Evolutionary conservation across 2,888 invertebrate species (phyloP).

Genomic region (Agriopis aurantiaria): DNA sequence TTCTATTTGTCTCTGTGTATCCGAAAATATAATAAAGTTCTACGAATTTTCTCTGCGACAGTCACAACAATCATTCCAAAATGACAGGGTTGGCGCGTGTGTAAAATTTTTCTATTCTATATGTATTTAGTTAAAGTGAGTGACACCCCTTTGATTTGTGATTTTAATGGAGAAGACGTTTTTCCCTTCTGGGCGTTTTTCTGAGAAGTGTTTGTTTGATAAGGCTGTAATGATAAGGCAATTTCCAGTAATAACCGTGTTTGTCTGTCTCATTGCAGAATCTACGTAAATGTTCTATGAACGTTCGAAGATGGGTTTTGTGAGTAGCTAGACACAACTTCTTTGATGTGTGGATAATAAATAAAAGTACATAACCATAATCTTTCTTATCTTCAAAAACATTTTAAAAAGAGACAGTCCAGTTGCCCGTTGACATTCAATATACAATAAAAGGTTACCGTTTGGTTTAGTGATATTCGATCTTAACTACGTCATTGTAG

Average conservation of each 20-base stretch:
- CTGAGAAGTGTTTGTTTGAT: slow-evolving; percentile 29
- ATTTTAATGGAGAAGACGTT: slow-evolving; percentile 48
- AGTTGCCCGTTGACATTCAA: no score
- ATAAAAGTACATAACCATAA: no score
- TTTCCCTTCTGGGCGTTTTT: slow-evolving; percentile 51
- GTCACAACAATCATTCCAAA: slow-evolving; percentile 59
- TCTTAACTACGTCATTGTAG: no score
- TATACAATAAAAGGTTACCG: no score
- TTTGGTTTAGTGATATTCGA: no score
- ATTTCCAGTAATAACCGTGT: slow-evolving; percentile 8
- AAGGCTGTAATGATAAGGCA: slow-evolving; percentile 23
- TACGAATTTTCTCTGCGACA: slow-evolving; percentile 15
- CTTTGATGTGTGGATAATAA: no score
- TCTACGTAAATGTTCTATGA: background rate
- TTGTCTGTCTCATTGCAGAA: slow-evolving; percentile 6
- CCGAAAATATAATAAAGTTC: background rate
- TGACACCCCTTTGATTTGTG: slow-evolving; percentile 74
- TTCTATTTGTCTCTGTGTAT: background rate
- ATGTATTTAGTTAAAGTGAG: slow-evolving; percentile 66
- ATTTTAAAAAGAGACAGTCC: no score
- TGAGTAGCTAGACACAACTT: no score
- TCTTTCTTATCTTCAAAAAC: no score
- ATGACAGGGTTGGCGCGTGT: slow-evolving; percentile 63
- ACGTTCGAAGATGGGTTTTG: no score
- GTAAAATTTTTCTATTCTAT: slow-evolving; percentile 57